Percentiles rank a stretch among this genome's conserved stretches.
Conservation (phyloP, 2,113 vertebrate genomes). For the Mohoua ochrocephala region DNA sequence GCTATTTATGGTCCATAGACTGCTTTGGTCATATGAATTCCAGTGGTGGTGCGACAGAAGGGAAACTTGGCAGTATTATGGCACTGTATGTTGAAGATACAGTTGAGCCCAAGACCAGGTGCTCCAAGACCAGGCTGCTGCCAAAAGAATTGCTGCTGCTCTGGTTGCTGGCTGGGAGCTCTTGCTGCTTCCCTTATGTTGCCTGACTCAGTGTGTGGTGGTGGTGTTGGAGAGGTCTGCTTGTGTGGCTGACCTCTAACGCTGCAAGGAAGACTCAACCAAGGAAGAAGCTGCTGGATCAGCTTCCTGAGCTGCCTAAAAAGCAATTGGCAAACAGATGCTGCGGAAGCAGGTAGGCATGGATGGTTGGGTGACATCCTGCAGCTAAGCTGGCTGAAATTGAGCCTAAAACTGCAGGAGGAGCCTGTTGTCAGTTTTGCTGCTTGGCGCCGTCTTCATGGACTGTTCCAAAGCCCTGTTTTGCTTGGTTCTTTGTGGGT, state of each 20-base stretch:
- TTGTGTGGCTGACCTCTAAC: background rate
- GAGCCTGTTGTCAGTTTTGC: background rate
- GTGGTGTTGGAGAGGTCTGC: background rate
- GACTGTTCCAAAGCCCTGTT: background rate
- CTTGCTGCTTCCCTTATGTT: accelerated
- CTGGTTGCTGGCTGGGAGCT: background rate
- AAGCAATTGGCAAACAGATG: background rate
- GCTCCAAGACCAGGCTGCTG: background rate
- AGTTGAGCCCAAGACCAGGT: background rate
- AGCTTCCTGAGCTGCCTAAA: background rate
- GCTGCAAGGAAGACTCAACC: background rate
- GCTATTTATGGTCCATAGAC: background rate
- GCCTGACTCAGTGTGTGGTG: accelerated
- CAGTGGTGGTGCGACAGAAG: background rate
- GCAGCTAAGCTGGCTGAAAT: background rate
- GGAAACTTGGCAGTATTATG: background rate
- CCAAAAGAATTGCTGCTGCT: background rate
- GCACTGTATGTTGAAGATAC: background rate
- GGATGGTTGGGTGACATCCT: background rate
- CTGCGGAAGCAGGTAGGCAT: background rate
- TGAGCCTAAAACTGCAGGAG: background rate
- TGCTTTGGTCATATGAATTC: background rate
- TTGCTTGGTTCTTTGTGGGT: background rate
- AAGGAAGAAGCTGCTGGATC: background rate
- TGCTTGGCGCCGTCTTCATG: background rate